These are phyloP conservation scores for Exephanes ischioxanthus DNA, from an alignment of 2,888 invertebrate genomes.

Conservation along the genomic window DNA sequence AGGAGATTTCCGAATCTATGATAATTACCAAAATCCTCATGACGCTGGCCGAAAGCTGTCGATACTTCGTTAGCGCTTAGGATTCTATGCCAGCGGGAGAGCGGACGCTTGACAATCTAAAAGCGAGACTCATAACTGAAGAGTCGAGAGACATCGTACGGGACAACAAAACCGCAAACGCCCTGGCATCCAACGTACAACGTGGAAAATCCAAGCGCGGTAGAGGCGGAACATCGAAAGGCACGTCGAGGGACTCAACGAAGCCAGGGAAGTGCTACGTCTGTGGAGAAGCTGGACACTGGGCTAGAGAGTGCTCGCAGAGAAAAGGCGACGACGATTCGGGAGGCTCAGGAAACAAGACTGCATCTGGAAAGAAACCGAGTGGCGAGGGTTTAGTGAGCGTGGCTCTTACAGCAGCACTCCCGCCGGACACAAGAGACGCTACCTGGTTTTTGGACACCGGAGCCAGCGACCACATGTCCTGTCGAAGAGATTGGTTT, in stretches of 20 bases:
- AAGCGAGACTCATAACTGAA: constrained; percentile 17
- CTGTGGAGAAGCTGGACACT: constrained; percentile 22
- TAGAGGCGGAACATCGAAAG: neutral
- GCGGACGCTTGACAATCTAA: constrained; percentile 62
- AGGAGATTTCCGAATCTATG: constrained; percentile 68
- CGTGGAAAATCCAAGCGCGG: constrained; percentile 21
- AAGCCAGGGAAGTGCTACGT: constrained; percentile 61
- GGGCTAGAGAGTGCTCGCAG: constrained; percentile 54
- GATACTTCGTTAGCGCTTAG: constrained; percentile 70
- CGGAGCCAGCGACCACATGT: constrained; percentile 64
- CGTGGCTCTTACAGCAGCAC: constrained; percentile 33
- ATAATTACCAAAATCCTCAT: constrained; percentile 71
- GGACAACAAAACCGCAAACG: constrained; percentile 36
- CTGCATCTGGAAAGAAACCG: constrained; percentile 20
- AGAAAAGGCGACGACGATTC: constrained; percentile 20
- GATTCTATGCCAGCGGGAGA: constrained; percentile 57
- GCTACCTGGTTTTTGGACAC: constrained; percentile 51
- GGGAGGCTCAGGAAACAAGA: neutral
- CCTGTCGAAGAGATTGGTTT: constrained; percentile 57
- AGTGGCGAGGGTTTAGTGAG: constrained; percentile 52
- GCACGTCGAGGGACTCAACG: constrained; percentile 22
- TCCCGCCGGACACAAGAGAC: neutral
- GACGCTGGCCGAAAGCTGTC: constrained; percentile 64
- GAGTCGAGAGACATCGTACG: constrained; percentile 5
- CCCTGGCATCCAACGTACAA: neutral